Conservation (phyloP, 2,113 vertebrate species). For the Erinaceus europaeus region DNA sequence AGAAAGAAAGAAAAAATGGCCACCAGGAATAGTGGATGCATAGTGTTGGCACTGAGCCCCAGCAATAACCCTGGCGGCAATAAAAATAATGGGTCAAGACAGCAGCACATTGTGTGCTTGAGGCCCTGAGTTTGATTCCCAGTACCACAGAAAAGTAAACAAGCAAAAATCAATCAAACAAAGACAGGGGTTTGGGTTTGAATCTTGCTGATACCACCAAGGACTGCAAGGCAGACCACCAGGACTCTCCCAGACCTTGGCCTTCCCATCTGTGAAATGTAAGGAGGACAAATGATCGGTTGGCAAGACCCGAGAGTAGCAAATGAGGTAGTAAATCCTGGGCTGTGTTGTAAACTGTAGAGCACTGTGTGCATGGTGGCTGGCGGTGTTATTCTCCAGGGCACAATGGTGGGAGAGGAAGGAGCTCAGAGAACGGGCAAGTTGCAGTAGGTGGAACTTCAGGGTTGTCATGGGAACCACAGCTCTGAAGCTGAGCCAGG, state of each 20-base stretch:
- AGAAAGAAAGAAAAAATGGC: too few species aligned
- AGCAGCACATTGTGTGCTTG: too few species aligned
- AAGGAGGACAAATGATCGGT: neutral
- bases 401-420: conserved; percentile 45
- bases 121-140: too few species aligned
- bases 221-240: neutral
- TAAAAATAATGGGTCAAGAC: too few species aligned
- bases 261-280: neutral
- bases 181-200: too few species aligned
- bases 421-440: conserved; percentile 59
- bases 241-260: neutral
- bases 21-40: too few species aligned
- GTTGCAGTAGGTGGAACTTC: conserved; percentile 72
- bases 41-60: too few species aligned
- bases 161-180: too few species aligned
- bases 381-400: conserved; percentile 37
- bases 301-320: neutral
- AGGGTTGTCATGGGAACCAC: conserved; percentile 73
- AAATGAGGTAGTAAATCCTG: neutral
- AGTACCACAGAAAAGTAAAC: too few species aligned
- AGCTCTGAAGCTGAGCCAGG: conserved; percentile 70
- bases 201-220: neutral
- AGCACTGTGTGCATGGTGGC: neutral
- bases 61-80: too few species aligned
- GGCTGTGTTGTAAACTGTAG: conserved; percentile 26